Evolutionary conservation across 2,888 invertebrate genomes (phyloP).

Genomic region (Agrochola lychnidis): DNA sequence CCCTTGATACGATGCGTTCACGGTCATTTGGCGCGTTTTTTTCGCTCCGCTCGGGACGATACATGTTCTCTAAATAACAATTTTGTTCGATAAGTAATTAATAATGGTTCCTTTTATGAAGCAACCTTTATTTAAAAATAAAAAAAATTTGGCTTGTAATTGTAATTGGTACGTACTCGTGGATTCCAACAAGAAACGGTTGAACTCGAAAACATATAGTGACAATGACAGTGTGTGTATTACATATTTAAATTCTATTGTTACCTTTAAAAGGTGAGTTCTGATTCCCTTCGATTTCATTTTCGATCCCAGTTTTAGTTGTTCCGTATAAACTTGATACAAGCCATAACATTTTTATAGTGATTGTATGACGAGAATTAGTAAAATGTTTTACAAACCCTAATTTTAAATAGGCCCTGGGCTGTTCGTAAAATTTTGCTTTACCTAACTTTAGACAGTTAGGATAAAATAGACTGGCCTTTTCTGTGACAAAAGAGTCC

Average conservation of each 20-base stretch:
- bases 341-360: slow-evolving; percentile 13
- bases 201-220: slow-evolving; percentile 21
- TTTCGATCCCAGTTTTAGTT: slow-evolving; percentile 35
- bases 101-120: slow-evolving; percentile 67
- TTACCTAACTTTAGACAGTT: slow-evolving; percentile 12
- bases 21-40: slow-evolving; percentile 86
- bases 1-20: slow-evolving; percentile 83
- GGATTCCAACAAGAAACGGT: slow-evolving; percentile 53
- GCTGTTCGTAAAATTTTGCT: slow-evolving; percentile 20
- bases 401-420: slow-evolving; percentile 20
- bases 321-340: slow-evolving; percentile 21
- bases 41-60: slow-evolving; percentile 75
- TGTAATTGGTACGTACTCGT: slow-evolving; percentile 50
- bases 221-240: slow-evolving; percentile 23
- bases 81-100: slow-evolving; percentile 79
- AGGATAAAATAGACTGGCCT: slow-evolving; percentile 36
- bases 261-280: slow-evolving; percentile 42
- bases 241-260: slow-evolving; percentile 55
- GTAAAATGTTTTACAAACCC: slow-evolving; percentile 37
- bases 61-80: slow-evolving; percentile 77
- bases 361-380: slow-evolving; percentile 30
- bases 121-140: slow-evolving; percentile 63
- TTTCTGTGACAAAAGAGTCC: slow-evolving; percentile 16
- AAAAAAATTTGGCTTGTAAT: slow-evolving; percentile 63
- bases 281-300: slow-evolving; percentile 38